Evolutionary conservation across 1,140 invertebrate species (phyloP).

Genomic region (Drosophila parvula): DNA sequence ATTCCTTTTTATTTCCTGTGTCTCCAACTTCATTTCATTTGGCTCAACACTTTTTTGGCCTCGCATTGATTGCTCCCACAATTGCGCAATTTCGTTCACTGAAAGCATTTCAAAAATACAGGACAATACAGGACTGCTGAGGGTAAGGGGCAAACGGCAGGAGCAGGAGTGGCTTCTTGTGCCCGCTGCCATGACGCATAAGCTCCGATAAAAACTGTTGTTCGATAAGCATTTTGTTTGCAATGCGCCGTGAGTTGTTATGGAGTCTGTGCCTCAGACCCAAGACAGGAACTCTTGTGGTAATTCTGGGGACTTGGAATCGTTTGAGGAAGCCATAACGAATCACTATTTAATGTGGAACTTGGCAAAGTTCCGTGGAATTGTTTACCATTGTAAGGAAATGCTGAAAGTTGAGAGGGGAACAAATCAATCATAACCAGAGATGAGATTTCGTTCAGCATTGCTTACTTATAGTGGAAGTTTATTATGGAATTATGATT

Average conservation of each 20-base stretch:
- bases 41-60: constrained; percentile 70
- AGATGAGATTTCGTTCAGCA: background rate
- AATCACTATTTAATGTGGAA: constrained; percentile 31
- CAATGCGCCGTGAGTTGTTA: constrained; percentile 43
- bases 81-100: constrained; percentile 76
- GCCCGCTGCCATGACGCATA: constrained; percentile 68
- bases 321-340: constrained; percentile 33
- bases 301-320: constrained; percentile 9
- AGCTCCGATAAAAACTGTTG: constrained; percentile 76
- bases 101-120: constrained; percentile 61
- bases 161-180: constrained; percentile 45
- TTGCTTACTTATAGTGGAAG: background rate
- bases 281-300: constrained; percentile 35
- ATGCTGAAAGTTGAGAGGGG: background rate
- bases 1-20: background rate
- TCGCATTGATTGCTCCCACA: constrained; percentile 76
- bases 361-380: constrained; percentile 12
- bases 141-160: constrained; percentile 6
- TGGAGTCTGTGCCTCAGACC: constrained; percentile 42
- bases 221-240: constrained; percentile 77
- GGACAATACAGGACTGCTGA: constrained; percentile 25
- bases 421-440: constrained; percentile 5
- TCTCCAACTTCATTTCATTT: constrained; percentile 20
- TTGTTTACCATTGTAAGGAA: constrained; percentile 11
- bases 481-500: background rate